Evolutionary conservation across 2,113 vertebrate species (phyloP), one percentile per base, ranked within the genome.

Genomic region (Hippopotamus amphibius): DNA sequence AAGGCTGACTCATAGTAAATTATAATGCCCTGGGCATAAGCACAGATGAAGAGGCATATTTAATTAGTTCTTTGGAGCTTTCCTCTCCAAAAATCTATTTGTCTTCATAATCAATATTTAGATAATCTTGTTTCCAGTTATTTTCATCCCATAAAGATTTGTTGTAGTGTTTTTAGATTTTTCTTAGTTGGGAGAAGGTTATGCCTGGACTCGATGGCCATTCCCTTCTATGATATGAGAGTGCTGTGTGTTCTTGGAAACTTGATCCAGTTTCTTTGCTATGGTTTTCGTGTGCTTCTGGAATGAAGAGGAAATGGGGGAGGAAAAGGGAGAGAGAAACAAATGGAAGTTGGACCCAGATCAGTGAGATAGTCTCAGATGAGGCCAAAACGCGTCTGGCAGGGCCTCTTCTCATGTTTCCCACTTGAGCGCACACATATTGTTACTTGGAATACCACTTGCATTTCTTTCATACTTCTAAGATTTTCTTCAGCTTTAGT

Each of bases 401-500:
- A 95, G 7, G 72, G 37, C 33, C 33, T 76, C 28, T 53, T 28
- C 71, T 97, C 89, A 7, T 89, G 66, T 85, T 87, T 94, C 97
- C 85, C 95, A 82, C 63, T 66, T 15, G 46, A 59, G 21, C 95
- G 22, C 88, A 95, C 97, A 91, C 53, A 15, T 68, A 81, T 71
- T 50, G 53, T 74, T 93, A 57, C 96, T 98, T 76, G 66, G 82
- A 92, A 97, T 94, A 48, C 74, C 82, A 1, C 92, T 85, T 71
- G 68, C 59, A 90, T 97, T 74, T 92, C 96, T 98, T 88, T 97
- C 94, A 97, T 90, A 91, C 97, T 89, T 95, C 95, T 97, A 84
- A 91, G 95, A 65, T 97, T 96, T 95, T 97, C 95, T 97, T 82
- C 96, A 96, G 89, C 90, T 96, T 96, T 65, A 85, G 86, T 93